These are phyloP conservation scores for Leptonema lineaticorne DNA, from an alignment of 1,140 invertebrate genomes.

Conservation along the genomic window DNA sequence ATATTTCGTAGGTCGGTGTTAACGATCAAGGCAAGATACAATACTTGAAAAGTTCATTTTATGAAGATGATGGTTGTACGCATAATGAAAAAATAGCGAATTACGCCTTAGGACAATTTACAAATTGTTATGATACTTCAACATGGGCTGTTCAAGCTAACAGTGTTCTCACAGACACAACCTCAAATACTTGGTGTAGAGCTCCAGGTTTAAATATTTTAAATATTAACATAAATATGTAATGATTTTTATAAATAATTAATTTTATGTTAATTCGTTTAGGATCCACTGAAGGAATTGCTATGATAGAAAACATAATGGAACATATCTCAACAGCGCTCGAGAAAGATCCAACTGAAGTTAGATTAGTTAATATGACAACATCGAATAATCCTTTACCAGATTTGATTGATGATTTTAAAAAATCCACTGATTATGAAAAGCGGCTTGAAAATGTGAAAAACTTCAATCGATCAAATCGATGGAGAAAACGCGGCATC, in stretches of 20 bases:
- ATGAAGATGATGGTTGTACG: conserved; percentile 62
- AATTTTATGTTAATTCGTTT: background rate
- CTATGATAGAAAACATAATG: conserved; percentile 76
- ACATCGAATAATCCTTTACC: conserved; percentile 50
- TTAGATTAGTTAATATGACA: conserved; percentile 65
- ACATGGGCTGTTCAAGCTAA: conserved; percentile 58
- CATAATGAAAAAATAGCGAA: conserved; percentile 58
- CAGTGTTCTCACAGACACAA: conserved; percentile 62
- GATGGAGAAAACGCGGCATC: conserved; percentile 68
- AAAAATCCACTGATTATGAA: conserved; percentile 57
- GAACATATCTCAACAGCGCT: conserved; percentile 74
- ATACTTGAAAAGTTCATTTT: conserved; percentile 60
- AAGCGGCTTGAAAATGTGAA: conserved; percentile 40
- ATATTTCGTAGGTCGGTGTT: conserved; percentile 55
- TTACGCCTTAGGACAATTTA: conserved; percentile 48
- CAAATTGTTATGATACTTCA: conserved; percentile 61
- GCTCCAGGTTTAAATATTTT: conserved; percentile 58
- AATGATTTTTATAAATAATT: background rate
- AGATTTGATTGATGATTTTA: conserved; percentile 46
- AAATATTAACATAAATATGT: background rate
- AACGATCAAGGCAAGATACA: conserved; percentile 67
- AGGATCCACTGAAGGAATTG: conserved; percentile 63
- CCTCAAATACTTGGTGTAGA: conserved; percentile 62
- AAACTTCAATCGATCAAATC: conserved; percentile 54
- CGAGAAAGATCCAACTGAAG: conserved; percentile 67